Conservation (phyloP, 2,113 vertebrate species). For the Hippolais icterina region DNA sequence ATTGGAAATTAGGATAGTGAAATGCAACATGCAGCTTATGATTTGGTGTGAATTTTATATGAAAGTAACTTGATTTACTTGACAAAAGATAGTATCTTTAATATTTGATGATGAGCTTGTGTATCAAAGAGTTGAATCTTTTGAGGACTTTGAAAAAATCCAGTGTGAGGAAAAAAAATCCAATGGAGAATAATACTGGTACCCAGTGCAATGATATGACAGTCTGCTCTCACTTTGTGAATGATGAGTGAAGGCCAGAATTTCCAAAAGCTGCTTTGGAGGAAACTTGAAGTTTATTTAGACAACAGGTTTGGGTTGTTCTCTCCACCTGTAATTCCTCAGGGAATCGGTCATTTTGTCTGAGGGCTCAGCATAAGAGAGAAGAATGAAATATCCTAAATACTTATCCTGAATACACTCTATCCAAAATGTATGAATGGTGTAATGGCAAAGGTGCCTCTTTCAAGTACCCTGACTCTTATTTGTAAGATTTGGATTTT, state of each 20-base stretch:
- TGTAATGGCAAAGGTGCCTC: neutral
- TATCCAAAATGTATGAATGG: neutral
- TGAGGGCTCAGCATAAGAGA: fast-evolving
- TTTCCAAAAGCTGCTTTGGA: neutral
- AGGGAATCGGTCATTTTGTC: neutral
- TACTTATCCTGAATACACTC: neutral
- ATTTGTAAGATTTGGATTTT: neutral
- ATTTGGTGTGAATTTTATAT: neutral
- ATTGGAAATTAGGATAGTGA: neutral
- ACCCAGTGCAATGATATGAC: neutral
- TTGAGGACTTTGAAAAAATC: neutral
- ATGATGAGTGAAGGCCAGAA: neutral
- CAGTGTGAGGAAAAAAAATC: neutral
- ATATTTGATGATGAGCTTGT: neutral
- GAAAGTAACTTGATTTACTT: neutral
- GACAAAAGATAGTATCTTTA: neutral
- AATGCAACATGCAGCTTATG: neutral
- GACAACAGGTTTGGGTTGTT: neutral
- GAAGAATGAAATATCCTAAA: neutral
- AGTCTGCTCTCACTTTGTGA: neutral
- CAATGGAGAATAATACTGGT: neutral
- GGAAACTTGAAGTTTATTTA: neutral
- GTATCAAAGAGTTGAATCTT: neutral
- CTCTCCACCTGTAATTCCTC: neutral
- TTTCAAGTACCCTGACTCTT: neutral